A percentile compares a stretch with the other conserved stretches of the same genome.
phyloP scores from a whole-genome alignment of 2,888 invertebrate genomes.

The Megamerina dolium region DNA sequence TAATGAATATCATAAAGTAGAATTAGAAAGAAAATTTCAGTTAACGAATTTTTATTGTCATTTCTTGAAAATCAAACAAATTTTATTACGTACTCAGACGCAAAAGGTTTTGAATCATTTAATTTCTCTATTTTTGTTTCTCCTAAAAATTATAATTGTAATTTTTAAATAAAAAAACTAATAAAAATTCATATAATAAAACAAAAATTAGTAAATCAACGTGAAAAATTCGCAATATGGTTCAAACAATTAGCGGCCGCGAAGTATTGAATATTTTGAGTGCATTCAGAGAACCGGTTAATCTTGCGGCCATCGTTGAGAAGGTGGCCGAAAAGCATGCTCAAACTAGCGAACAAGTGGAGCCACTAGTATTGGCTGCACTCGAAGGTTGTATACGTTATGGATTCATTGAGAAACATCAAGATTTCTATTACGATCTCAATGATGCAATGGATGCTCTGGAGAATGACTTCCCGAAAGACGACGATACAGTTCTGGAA shows the following conservation, averaged over 20 bases:
- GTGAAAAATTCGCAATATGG: too few relatives aligned
- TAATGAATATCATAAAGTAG: too few relatives aligned
- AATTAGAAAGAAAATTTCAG: too few relatives aligned
- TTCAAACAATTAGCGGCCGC: not conserved
- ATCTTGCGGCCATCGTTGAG: slow-evolving; percentile 3
- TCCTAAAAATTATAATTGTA: too few relatives aligned
- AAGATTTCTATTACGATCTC: slow-evolving; percentile 4
- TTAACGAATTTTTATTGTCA: too few relatives aligned
- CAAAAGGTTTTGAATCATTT: too few relatives aligned
- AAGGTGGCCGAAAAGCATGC: not conserved
- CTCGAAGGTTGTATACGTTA: slow-evolving; percentile 4
- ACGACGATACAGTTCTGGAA: slow-evolving; percentile 1
- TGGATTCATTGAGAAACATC: slow-evolving; percentile 4
- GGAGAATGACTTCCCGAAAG: slow-evolving; percentile 1
- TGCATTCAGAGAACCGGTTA: slow-evolving; percentile 6
- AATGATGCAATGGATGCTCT: slow-evolving; percentile 7
- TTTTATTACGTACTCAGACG: too few relatives aligned
- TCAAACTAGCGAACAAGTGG: slow-evolving; percentile 2
- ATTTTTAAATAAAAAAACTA: too few relatives aligned
- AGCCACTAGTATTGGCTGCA: slow-evolving; percentile 4
- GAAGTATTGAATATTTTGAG: slow-evolving; percentile 4
- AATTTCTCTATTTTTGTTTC: too few relatives aligned
- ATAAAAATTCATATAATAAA: too few relatives aligned
- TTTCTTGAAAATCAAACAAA: too few relatives aligned
- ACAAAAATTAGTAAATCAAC: too few relatives aligned